phyloP scores from a whole-genome alignment of 1,140 invertebrate genomes.

The Pantala flavescens region DNA sequence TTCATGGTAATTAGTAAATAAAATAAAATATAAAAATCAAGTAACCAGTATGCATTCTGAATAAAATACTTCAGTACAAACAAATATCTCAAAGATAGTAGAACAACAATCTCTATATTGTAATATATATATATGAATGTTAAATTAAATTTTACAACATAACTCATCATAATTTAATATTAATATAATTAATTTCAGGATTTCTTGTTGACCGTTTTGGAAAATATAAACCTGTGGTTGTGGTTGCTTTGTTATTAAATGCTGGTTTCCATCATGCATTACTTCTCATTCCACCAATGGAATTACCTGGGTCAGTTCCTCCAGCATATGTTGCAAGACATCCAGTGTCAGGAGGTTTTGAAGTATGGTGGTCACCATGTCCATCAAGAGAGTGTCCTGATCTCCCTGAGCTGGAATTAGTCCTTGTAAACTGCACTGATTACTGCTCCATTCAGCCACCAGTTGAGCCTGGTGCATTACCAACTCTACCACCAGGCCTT shows the following conservation, averaged over 20 bases:
- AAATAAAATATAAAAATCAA: no score
- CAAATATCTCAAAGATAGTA: no score
- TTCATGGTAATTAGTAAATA: no score
- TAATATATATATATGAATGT: no score
- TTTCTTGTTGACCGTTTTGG: slow-evolving; percentile 71
- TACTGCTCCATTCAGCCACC: slow-evolving; percentile 39
- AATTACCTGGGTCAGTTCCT: slow-evolving; percentile 57
- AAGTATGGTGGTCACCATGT: slow-evolving; percentile 69
- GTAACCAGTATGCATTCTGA: no score
- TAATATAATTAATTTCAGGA: slow-evolving; percentile 37
- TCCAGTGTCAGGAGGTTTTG: slow-evolving; percentile 51
- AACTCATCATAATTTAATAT: no score
- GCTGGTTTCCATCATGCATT: slow-evolving; percentile 60
- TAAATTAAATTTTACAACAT: no score
- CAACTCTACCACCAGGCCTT: not conserved
- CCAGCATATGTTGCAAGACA: slow-evolving; percentile 59
- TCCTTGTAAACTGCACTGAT: slow-evolving; percentile 54
- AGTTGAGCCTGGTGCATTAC: not conserved
- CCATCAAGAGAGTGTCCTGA: slow-evolving; percentile 61
- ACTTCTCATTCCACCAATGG: slow-evolving; percentile 59
- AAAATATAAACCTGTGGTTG: slow-evolving; percentile 66
- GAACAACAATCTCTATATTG: no score
- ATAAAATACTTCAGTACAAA: no score
- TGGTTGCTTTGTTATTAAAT: slow-evolving; percentile 58
- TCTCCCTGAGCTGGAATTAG: slow-evolving; percentile 56